Evolutionary conservation across 2,797 vertebrate genomes (phyloP).

Genomic region (Tolypeutes matacus): DNA sequence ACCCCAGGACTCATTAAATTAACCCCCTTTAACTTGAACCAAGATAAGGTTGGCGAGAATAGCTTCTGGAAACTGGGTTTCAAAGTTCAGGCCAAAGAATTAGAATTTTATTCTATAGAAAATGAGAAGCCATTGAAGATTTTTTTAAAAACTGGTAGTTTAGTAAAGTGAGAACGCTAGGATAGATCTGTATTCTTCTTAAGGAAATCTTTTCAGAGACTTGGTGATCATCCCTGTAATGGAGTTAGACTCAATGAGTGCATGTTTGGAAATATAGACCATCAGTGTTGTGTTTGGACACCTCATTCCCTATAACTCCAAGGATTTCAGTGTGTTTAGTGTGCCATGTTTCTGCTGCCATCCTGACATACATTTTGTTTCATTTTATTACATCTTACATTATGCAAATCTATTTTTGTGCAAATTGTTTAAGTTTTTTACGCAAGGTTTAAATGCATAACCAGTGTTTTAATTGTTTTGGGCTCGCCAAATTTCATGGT

Average conservation of each 20-base stretch:
- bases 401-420: slow-evolving; percentile 99
- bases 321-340: slow-evolving; percentile 84
- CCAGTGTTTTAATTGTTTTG: slow-evolving; percentile 89
- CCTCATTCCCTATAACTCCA: slow-evolving; percentile 63
- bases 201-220: neutral
- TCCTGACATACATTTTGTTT: slow-evolving; percentile 88
- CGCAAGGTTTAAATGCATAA: slow-evolving; percentile 93
- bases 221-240: neutral
- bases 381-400: slow-evolving; percentile 94
- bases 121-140: neutral
- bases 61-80: neutral
- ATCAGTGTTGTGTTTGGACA: slow-evolving; percentile 79
- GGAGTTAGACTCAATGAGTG: neutral
- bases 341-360: slow-evolving; percentile 89
- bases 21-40: neutral
- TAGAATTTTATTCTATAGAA: neutral
- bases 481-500: slow-evolving; percentile 92
- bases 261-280: neutral
- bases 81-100: neutral
- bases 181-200: too few relatives aligned
- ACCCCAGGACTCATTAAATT: neutral
- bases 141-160: neutral
- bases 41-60: neutral
- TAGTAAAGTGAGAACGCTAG: neutral
- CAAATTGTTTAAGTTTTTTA: slow-evolving; percentile 94